Conservation (phyloP, 2,113 vertebrate genomes). For the Oncorhynchus clarkii region DNA sequence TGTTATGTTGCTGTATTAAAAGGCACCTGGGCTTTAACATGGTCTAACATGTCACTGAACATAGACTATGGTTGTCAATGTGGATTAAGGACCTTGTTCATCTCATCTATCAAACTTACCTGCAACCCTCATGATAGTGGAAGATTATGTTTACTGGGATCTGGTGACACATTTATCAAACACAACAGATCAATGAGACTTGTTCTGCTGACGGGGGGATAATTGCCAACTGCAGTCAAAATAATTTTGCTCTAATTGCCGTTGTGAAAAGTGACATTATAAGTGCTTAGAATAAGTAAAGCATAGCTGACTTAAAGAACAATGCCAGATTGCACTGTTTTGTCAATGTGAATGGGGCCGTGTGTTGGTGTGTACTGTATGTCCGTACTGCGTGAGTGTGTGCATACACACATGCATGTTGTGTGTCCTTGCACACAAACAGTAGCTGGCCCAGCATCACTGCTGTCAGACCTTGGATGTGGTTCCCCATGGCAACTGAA, state of each 20-base stretch:
- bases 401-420: too few species aligned
- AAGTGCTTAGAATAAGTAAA: not conserved
- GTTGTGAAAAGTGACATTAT: not conserved
- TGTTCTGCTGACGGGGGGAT: not conserved
- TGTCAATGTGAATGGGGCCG: not conserved
- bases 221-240: not conserved
- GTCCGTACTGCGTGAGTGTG: not conserved
- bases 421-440: not conserved
- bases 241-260: not conserved
- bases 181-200: not conserved
- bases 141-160: too few species aligned
- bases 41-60: not conserved
- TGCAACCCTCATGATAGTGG: too few species aligned
- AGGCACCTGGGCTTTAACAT: not conserved
- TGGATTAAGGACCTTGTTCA: too few species aligned
- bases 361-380: not conserved
- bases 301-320: not conserved
- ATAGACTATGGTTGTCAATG: not conserved
- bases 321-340: not conserved
- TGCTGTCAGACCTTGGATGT: not conserved
- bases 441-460: not conserved
- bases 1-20: not conserved
- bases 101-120: too few species aligned
- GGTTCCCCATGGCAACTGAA: not conserved
- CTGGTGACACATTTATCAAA: too few species aligned